Evolutionary conservation across 1,140 invertebrate species (phyloP).

Genomic region (Meloidogyne hapla): DNA sequence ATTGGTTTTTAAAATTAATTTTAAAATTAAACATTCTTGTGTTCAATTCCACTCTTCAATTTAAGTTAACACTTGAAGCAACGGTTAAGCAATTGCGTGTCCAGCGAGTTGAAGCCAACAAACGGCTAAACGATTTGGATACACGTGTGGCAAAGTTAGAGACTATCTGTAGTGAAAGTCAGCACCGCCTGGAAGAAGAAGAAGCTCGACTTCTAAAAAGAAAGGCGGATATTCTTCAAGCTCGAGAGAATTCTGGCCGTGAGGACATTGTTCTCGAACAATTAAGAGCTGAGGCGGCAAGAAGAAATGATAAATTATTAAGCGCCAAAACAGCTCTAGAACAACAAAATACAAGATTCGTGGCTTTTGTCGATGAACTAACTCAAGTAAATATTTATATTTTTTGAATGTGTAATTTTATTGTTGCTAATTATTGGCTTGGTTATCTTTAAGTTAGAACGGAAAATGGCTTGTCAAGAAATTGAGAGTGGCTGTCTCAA

Average conservation of each 20-base stretch:
- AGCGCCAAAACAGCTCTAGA: background rate
- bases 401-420: no score
- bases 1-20: background rate
- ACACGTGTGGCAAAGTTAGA: constrained; percentile 69
- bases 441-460: constrained; percentile 26
- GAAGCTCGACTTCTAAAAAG: constrained; percentile 40
- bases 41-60: constrained; percentile 71
- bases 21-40: constrained; percentile 4
- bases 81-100: constrained; percentile 93
- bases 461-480: constrained; percentile 43
- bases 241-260: constrained; percentile 41
- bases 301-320: background rate
- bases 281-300: constrained; percentile 23
- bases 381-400: constrained; percentile 26
- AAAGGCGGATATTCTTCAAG: constrained; percentile 39
- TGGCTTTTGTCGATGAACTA: constrained; percentile 45
- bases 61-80: constrained; percentile 80
- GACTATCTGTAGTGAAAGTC: constrained; percentile 65
- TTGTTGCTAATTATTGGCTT: background rate
- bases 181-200: constrained; percentile 33
- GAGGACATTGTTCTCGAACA: constrained; percentile 25
- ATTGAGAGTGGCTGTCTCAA: constrained; percentile 26
- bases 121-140: constrained; percentile 88
- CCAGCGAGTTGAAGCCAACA: constrained; percentile 90
- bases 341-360: constrained; percentile 35